Base-by-base conservation (phyloP, 1,140 invertebrate species). In the Sipha flava region DNA sequence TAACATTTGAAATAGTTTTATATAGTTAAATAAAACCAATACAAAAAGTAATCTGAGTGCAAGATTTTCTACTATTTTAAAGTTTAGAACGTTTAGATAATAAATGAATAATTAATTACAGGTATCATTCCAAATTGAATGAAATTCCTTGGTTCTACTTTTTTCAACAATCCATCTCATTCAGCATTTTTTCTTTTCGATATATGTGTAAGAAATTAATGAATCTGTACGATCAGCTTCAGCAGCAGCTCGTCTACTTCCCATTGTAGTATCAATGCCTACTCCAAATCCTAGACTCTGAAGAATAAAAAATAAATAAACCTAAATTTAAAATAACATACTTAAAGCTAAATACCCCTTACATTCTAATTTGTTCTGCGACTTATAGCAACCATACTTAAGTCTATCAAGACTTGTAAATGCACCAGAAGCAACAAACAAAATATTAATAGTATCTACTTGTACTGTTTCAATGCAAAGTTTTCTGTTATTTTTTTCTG, bases 61-160 rank as follows among this genome's bases (percentile, higher is more conserved):
- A n/a, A 14, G n/a, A n/a, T 49, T 49, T 49, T 49, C n/a, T 49
- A 49, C n/a, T n/a, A 49, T 49, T 49, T 49, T n/a, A 49, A 18
- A 23, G 26, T 6, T n/a, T n/a, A n/a, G n/a, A n/a, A n/a, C n/a
- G n/a, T 43, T 68, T 47, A n/a, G 9, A 10, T 70, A 70, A 47
- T 70, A n/a, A 45, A 70, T 29, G 0, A 0, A 66, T 40, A 52
- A 70, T 29, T 59, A 85, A 85, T 86, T 85, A 92, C 96, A 81
- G 95, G 95, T 82, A 96, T 96, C 93, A 97, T 96, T 84, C 95
- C 96, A 88, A 98, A 99, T 85, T 98, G 95, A 82, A 99, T 98
- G 80, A 99, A 90, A 90, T 99, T 98, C 85, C 95, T 88, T 2
- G 97, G 96, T 89, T 99, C 97, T 31, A 98, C 96, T 86, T 94